Conservation (phyloP, 1,140 invertebrate genomes). For the Caerostris darwini region DNA sequence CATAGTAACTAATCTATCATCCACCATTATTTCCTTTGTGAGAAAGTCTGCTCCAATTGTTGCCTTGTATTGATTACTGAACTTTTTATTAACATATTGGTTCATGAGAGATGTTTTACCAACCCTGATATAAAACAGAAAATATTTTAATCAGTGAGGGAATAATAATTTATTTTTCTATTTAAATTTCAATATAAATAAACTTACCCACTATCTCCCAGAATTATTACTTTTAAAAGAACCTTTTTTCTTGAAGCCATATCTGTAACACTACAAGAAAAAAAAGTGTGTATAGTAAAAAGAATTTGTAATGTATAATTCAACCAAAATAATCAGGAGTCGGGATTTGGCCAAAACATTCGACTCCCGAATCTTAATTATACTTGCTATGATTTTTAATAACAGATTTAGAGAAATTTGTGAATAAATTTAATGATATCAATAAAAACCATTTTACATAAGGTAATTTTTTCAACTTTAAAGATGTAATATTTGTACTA, state of each 20-base stretch:
- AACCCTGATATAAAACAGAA: constrained; percentile 84
- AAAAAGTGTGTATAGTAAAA: not conserved
- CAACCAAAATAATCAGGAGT: no score
- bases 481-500: no score
- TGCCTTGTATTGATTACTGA: constrained; percentile 99
- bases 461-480: no score
- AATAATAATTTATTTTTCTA: not conserved
- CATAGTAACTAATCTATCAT: constrained; percentile 99
- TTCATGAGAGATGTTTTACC: constrained; percentile 99
- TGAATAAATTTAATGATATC: no score
- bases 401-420: no score
- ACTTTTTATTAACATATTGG: constrained; percentile 99
- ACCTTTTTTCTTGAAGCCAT: constrained; percentile 98
- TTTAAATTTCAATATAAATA: not conserved
- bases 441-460: no score
- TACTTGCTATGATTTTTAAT: no score
- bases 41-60: constrained; percentile 99
- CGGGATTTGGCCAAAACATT: no score
- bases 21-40: constrained; percentile 99
- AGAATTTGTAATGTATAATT: no score
- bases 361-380: no score
- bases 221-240: constrained; percentile 97
- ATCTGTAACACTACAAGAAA: not conserved
- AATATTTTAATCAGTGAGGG: not conserved
- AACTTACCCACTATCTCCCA: constrained; percentile 94